Evolutionary conservation across 2,888 invertebrate genomes (phyloP), one percentile per base, ranked within the genome.

Genomic region (Lepas anatifera): DNA sequence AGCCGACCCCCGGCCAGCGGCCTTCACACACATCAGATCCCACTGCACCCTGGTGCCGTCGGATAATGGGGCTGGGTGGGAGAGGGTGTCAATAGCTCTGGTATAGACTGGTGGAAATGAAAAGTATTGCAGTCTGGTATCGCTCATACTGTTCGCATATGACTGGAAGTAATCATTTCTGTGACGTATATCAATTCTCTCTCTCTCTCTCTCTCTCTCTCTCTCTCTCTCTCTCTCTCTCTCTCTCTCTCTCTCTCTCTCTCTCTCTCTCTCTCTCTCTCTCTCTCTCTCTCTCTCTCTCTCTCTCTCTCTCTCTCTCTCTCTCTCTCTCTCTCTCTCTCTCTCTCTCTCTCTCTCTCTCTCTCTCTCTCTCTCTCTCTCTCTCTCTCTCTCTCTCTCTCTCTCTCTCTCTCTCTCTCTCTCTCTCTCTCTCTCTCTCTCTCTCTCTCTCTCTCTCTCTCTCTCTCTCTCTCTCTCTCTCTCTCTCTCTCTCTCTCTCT

Each of bases 331-430:
- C 39, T 37, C 29, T 41, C 58, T 39, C 43, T 37, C 10, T 58
- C 58, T 39, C 58, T 37, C 41, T 58, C 43, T 58, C 43, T 52
- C 16, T 43, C 68, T 68, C 68, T 41, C 46, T 68, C 41, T 68
- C 68, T 41, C 46, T 52, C 68, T 43, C 29, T 22, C 16, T 52
- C 58, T 68, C n/a, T 29, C 32, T 68, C 46, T 25, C 68, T 41
- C 35, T 69, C 69, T 52, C 58, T 50, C 35, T 35, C 25, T 68
- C 68, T 52, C 35, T 35, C 58, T 69, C 58, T 50, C 58, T 69
- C 58, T 69, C 69, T 35, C 39, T 58, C 58, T 58, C 52, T n/a
- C 37, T 37, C 69, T 58, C 35, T 16, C 37, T 58, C 69, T 41
- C 41, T n/a, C 39, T 58, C 58, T 69, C 58, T 50, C 35, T 69